phyloP scores from a whole-genome alignment of 2,113 vertebrate genomes.

The Nothoprocta perdicaria region DNA sequence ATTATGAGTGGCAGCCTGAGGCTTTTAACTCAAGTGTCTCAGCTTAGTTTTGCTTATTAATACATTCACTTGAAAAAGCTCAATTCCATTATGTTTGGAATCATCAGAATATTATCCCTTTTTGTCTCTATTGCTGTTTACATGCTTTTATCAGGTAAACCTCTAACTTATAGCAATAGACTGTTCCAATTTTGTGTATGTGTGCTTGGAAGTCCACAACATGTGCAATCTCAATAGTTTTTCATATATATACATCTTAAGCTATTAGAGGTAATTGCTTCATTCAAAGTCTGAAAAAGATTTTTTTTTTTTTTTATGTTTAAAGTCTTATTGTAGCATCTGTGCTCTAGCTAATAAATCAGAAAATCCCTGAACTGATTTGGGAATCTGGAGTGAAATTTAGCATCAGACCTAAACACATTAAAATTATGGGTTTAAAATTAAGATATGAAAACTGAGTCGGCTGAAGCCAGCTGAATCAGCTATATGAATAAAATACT shows the following conservation, averaged over 20 bases:
- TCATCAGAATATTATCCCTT: background rate
- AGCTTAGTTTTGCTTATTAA: background rate
- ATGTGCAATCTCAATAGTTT: background rate
- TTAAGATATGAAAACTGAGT: background rate
- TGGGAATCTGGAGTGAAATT: background rate
- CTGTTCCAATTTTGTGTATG: background rate
- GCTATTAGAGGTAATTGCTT: background rate
- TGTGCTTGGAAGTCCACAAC: background rate
- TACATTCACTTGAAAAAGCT: background rate
- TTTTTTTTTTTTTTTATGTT: background rate
- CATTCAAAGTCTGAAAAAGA: background rate
- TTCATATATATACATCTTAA: background rate
- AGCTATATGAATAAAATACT: background rate
- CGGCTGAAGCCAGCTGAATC: background rate
- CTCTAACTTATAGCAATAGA: background rate
- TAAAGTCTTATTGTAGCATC: background rate
- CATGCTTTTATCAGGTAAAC: fast-evolving
- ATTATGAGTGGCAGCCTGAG: background rate
- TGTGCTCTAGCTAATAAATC: background rate
- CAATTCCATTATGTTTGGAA: no score
- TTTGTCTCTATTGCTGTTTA: background rate
- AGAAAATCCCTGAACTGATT: background rate
- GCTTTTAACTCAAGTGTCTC: background rate
- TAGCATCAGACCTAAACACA: background rate
- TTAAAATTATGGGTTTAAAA: background rate